phyloP scores from a whole-genome alignment of 2,113 vertebrate genomes.

The Nycticebus coucang region DNA sequence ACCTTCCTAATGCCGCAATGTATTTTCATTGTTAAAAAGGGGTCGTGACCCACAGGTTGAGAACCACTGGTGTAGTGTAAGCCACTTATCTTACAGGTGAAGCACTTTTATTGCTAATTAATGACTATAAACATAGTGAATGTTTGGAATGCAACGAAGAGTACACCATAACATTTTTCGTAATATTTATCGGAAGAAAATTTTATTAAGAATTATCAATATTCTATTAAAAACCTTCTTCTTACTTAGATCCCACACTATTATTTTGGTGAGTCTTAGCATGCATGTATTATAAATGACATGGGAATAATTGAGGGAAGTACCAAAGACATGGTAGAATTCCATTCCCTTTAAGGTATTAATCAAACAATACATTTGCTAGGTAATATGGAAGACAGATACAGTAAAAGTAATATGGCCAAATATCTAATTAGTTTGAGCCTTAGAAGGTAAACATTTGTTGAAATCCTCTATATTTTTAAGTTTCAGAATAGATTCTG shows the following conservation, averaged over 20 bases:
- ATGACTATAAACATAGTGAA: neutral
- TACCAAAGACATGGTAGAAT: neutral
- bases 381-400: neutral
- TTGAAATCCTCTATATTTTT: neutral
- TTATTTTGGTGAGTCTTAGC: neutral
- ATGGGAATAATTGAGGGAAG: neutral
- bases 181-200: neutral
- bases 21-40: no score
- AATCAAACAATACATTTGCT: neutral
- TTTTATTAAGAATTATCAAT: neutral
- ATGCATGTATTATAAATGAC: neutral
- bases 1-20: no score
- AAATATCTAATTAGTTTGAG: neutral
- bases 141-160: neutral
- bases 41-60: no score
- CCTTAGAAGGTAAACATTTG: neutral
- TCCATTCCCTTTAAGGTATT: neutral
- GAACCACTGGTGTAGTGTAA: neutral
- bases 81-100: neutral
- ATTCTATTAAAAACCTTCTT: neutral
- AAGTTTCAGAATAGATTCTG: neutral
- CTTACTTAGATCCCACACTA: neutral
- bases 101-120: constrained; percentile 37
- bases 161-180: neutral
- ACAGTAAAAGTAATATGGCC: neutral